Evolutionary conservation across 2,113 vertebrate genomes (phyloP).

Genomic region (Rhinoderma darwinii): DNA sequence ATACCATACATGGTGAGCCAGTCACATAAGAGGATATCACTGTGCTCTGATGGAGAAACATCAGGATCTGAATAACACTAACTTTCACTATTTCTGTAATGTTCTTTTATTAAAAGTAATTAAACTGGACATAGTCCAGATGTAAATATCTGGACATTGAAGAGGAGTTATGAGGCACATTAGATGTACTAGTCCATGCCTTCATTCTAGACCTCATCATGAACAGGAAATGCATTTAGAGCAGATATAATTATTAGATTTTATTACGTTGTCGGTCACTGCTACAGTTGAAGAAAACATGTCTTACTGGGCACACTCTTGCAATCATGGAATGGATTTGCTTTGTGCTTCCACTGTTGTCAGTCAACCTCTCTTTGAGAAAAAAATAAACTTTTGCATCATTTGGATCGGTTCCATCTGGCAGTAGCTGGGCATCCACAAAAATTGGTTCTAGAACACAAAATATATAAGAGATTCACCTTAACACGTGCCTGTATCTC

Average conservation of each 20-base stretch:
- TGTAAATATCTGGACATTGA: background rate
- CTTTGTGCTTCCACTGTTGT: constrained; percentile 90
- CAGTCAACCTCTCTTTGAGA: constrained; percentile 90
- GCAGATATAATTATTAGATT: constrained; percentile 31
- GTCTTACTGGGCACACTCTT: constrained; percentile 93
- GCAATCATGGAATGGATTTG: constrained; percentile 97
- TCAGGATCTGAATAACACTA: background rate
- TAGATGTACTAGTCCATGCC: background rate
- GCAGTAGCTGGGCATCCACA: constrained; percentile 92
- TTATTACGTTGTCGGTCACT: constrained; percentile 27
- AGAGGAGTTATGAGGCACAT: background rate
- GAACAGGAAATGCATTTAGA: constrained; percentile 46
- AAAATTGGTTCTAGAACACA: constrained; percentile 87
- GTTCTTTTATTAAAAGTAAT: background rate
- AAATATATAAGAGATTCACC: background rate
- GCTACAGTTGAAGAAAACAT: constrained; percentile 47
- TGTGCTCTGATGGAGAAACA: background rate
- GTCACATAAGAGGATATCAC: background rate
- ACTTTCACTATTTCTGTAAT: background rate
- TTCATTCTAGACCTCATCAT: constrained; percentile 18
- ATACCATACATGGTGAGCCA: background rate
- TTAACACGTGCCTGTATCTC: background rate
- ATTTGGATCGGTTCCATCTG: constrained; percentile 93
- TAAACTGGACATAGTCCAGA: background rate
- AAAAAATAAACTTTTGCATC: constrained; percentile 96